Base-by-base conservation (phyloP, 2,888 invertebrate species). In the Holacanthella duospinosa region DNA sequence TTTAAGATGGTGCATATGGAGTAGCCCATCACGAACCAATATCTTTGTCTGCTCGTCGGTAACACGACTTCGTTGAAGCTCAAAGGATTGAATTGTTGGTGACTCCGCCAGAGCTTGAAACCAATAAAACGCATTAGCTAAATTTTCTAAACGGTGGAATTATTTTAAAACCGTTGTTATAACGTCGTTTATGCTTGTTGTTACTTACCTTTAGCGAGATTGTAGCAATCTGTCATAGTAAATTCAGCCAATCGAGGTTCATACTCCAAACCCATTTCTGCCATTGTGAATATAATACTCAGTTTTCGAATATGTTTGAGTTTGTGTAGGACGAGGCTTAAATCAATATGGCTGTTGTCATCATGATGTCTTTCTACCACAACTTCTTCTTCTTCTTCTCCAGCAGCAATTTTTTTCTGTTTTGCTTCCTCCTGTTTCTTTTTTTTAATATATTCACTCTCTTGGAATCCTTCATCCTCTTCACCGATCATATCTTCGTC, bases 1-100 rank as follows among this genome's bases (percentile, higher is more conserved):
- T 62, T 68, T 67, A n/a, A 73, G 59, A 56, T 71, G 68, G 0
- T 64, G 61, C 71, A 73, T 71, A 56, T 66, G 64, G 12, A 68
- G 61, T 2, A 73, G 60, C 1, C 71, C 73, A 55, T 71, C 69
- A 16, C 67, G 64, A 2, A 73, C 68, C 1, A 73, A 64, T 1
- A 68, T 65, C 64, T 69, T 68, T 36, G 70, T 69, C 60, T 71
- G 71, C 55, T 70, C 68, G 2, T 63, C 68, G 12, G 62, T 66
- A 55, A 73, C 62, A 16, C 66, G 67, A 60, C 71, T 70, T 58
- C 70, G 66, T 16, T 66, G 64, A 1, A 71, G 57, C 48, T 73
- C 70, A 25, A 73, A 67, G 24, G 64, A 66, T 54, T 71, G 68
- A 19, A 73, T 60, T 2, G 62, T 60, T 2, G 67, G 66, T 2